Percentiles rank a stretch among this genome's conserved stretches.
These are phyloP conservation scores for Intellagama lesueurii DNA, from an alignment of 2,797 vertebrate genomes.

Conservation along the genomic window DNA sequence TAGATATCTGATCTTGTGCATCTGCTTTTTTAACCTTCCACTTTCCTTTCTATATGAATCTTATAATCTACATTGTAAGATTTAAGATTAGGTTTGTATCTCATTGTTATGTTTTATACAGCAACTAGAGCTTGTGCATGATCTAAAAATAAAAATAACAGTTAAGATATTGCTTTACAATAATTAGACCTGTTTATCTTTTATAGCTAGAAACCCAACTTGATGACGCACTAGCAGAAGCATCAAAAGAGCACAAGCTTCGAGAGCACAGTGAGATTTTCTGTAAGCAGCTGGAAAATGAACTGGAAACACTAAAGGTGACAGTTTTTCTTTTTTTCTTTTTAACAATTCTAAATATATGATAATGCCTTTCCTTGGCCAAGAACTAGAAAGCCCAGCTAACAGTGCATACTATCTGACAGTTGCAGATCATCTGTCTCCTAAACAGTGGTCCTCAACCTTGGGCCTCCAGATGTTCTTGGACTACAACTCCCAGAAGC, in stretches of 20 bases:
- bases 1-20: neutral
- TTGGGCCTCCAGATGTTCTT: too few relatives aligned
- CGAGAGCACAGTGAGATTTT: conserved; percentile 92
- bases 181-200: conserved; percentile 35
- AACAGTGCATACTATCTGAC: neutral
- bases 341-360: neutral
- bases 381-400: neutral
- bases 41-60: neutral
- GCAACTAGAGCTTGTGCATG: neutral
- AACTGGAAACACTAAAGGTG: conserved; percentile 93
- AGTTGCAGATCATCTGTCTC: neutral
- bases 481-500: too few relatives aligned
- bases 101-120: neutral
- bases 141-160: conserved; percentile 9
- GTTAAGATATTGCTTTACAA: conserved; percentile 7
- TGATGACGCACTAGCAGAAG: conserved; percentile 88
- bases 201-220: conserved; percentile 91
- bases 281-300: conserved; percentile 91
- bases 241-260: conserved; percentile 93
- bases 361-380: neutral
- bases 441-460: neutral
- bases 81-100: neutral
- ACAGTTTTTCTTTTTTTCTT: conserved; percentile 38
- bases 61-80: neutral
- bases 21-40: neutral